Conservation (phyloP, 1,140 invertebrate genomes). For the Macrotrachela quadricornifera region DNA sequence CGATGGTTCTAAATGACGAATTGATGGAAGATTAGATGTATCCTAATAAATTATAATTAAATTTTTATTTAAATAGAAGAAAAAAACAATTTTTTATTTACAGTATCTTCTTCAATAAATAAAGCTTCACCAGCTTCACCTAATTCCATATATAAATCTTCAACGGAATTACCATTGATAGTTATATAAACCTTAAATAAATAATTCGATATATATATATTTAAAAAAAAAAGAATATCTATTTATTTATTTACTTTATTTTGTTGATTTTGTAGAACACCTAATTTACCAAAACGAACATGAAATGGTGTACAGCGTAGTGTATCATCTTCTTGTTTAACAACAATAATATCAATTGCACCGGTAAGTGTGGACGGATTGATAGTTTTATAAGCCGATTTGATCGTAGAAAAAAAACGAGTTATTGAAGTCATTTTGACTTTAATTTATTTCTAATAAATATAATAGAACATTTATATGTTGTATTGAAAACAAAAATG, state of each 20-base stretch:
- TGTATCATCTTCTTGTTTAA: constrained; percentile 81
- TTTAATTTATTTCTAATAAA: too few relatives aligned
- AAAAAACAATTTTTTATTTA: too few relatives aligned
- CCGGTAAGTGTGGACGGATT: constrained; percentile 90
- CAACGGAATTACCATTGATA: constrained; percentile 71
- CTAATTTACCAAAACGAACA: constrained; percentile 93
- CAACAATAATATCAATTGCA: constrained; percentile 92
- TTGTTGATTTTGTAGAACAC: constrained; percentile 73
- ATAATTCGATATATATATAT: constrained; percentile 9
- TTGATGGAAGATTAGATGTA: neutral
- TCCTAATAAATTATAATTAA: too few relatives aligned
- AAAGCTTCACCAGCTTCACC: constrained; percentile 95
- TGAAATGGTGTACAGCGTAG: constrained; percentile 92
- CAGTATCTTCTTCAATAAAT: constrained; percentile 82
- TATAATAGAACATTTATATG: too few relatives aligned
- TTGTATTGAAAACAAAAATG: too few relatives aligned
- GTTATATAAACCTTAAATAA: constrained; percentile 74
- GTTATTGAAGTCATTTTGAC: too few relatives aligned
- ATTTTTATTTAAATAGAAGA: too few relatives aligned
- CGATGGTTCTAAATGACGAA: neutral
- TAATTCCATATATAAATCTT: constrained; percentile 89
- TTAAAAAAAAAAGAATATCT: too few relatives aligned
- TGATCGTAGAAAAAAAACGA: too few relatives aligned
- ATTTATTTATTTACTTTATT: constrained; percentile 64
- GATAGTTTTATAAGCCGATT: constrained; percentile 62